Base-by-base conservation (phyloP, 2,888 invertebrate species). In the Nomada goodeniana region DNA sequence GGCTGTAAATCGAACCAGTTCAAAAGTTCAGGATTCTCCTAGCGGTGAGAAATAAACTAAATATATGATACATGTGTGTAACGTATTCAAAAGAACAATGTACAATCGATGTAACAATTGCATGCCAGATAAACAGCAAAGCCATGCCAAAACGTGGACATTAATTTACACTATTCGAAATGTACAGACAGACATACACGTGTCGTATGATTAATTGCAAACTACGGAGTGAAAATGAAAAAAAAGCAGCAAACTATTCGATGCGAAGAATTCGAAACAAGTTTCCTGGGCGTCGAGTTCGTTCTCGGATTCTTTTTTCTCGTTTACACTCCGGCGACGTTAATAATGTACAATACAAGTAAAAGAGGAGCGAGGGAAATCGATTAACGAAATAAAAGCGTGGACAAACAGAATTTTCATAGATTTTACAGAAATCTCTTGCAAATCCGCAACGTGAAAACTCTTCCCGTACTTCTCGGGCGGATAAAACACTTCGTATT, bases 121-220 rank as follows among this genome's bases (percentile, higher is more conserved):
- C 75, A 74, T 80, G 71, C 82, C 67, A 50, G 23, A 68, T 26
- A 86, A 86, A 67, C 85, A 65, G 82, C 53, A 60, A 72, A 77
- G 76, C 64, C 74, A 82, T 84, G 87, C 72, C 64, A 53, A 70
- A 60, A n/a, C 55, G 52, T 20, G 59, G 26, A 20, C 36, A 7
- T 36, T 59, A 68, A 76, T 75, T 74, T 53, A 68, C 82, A 36
- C 55, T 82, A 36, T 29, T 29, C 18, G n/a, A 63, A 52, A 55
- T 80, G 20, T 50, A 57, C 60, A 23, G 18, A 11, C 23, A 20
- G 42, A 50, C 55, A 29, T 20, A 11, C 47, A 23, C 7, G n/a
- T 29, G 36, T 47, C 29, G 5, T 26, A n/a, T 53, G 47, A 29
- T 50, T 59, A 79, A 74, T 74, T 68, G 73, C 68, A 64, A 64